Evolutionary conservation across 2,113 vertebrate species (phyloP), one percentile per base, ranked within the genome.

Genomic region (Neolamprologus longior): DNA sequence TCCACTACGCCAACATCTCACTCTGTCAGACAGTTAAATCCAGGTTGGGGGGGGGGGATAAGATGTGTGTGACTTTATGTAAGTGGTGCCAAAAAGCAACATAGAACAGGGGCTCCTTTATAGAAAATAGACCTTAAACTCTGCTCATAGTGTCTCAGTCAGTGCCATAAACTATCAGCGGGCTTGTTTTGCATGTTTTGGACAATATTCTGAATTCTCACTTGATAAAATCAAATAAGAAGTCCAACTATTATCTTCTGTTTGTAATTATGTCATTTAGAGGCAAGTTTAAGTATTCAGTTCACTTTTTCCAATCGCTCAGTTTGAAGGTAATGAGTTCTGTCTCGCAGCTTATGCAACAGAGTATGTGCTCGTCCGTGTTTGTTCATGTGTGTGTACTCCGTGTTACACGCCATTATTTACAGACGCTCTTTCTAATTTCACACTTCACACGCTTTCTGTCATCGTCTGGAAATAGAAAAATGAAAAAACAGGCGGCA

Each of bases 381-480:
- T 92, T 86, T 86, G 58, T 88, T 86, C 86, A 86, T 24, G 79
- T 91, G 94, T 93, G 93, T 92, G 86, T 90, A 92, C 90, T 85
- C 89, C 3, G 90, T 90, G 92, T 94, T 95, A 91, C 92, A 92
- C 61, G 86, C 87, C 90, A 93, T 94, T 95, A 95, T 95, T 95
- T 94, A 95, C 94, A 94, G 94, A 87, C 95, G 82, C 92, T 92
- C 86, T 93, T 96, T 95, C 94, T 95, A 95, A 96, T 96, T 96
- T 96, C 95, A 96, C 95, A 96, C 95, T 94, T 95, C 95, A 95
- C 91, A 94, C 92, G 19, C 90, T 95, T 93, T 82, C 94, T 95
- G 94, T 94, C 91, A 92, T 95, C 87, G 55, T 91, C 90, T 88
- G 94, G 88, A 94, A 95, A 94, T 88, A 92, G 94, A 93, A 92